phyloP scores from a whole-genome alignment of 2,888 invertebrate species.

The Zeuzera pyrina region DNA sequence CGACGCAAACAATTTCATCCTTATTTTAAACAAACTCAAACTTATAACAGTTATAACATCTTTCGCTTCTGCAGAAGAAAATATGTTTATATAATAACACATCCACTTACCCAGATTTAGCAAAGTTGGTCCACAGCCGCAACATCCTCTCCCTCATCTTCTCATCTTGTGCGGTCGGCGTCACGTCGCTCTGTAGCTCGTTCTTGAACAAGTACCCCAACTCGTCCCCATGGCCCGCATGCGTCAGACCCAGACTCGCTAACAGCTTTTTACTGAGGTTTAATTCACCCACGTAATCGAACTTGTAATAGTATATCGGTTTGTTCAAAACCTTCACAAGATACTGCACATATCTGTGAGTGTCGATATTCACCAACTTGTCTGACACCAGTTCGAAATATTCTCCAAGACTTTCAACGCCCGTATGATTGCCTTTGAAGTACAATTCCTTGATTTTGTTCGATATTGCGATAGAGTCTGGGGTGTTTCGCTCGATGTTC shows the following conservation, averaged over 20 bases:
- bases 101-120: constrained; percentile 54
- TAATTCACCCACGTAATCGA: constrained; percentile 52
- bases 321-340: constrained; percentile 42
- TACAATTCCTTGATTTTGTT: constrained; percentile 42
- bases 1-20: no score
- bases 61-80: no score
- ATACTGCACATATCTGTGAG: constrained; percentile 47
- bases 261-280: constrained; percentile 32
- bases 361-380: constrained; percentile 34
- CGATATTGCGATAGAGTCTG: constrained; percentile 35
- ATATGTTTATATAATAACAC: not conserved
- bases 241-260: constrained; percentile 24
- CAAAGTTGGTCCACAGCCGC: constrained; percentile 62
- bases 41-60: no score
- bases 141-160: constrained; percentile 57
- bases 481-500: constrained; percentile 38
- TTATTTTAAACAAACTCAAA: no score
- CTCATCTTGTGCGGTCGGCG: constrained; percentile 42
- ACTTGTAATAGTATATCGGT: constrained; percentile 54
- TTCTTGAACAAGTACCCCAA: constrained; percentile 53
- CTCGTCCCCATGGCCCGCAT: constrained; percentile 50
- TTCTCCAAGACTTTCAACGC: constrained; percentile 33
- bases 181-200: constrained; percentile 37
- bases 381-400: constrained; percentile 48
- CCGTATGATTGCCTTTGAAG: constrained; percentile 35